phyloP scores from a whole-genome alignment of 1,140 invertebrate species.

The Listronotus oregonensis region DNA sequence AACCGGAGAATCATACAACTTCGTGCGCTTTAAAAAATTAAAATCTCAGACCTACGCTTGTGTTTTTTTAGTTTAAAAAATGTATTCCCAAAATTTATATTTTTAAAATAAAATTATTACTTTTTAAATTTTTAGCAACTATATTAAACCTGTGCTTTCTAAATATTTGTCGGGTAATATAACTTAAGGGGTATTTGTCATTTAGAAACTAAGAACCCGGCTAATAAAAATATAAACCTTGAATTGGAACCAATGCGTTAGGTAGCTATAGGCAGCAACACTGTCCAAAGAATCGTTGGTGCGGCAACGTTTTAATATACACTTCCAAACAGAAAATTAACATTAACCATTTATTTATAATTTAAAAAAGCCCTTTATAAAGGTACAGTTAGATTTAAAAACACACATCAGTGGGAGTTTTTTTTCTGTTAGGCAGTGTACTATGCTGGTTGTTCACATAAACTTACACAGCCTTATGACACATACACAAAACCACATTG shows the following conservation, averaged over 20 bases:
- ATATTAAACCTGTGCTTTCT: no score
- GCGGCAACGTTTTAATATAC: slow-evolving; percentile 28
- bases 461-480: slow-evolving; percentile 57
- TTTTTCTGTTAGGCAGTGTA: slow-evolving; percentile 27
- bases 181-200: not conserved
- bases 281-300: slow-evolving; percentile 27
- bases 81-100: no score
- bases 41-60: no score
- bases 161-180: no score
- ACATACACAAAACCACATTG: slow-evolving; percentile 55
- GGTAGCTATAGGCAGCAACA: slow-evolving; percentile 24
- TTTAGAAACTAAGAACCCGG: not conserved
- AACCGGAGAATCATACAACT: no score
- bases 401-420: slow-evolving; percentile 15
- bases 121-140: no score
- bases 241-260: slow-evolving; percentile 30
- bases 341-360: slow-evolving; percentile 24
- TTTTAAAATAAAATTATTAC: no score
- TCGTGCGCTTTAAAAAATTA: no score
- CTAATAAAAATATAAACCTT: slow-evolving; percentile 12
- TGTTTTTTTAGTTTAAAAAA: no score
- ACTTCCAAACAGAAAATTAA: slow-evolving; percentile 32
- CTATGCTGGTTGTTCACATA: slow-evolving; percentile 44
- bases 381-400: slow-evolving; percentile 16
- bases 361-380: slow-evolving; percentile 19